Conservation (phyloP, 2,113 vertebrate genomes). For the Anarhynchus alexandrinus region DNA sequence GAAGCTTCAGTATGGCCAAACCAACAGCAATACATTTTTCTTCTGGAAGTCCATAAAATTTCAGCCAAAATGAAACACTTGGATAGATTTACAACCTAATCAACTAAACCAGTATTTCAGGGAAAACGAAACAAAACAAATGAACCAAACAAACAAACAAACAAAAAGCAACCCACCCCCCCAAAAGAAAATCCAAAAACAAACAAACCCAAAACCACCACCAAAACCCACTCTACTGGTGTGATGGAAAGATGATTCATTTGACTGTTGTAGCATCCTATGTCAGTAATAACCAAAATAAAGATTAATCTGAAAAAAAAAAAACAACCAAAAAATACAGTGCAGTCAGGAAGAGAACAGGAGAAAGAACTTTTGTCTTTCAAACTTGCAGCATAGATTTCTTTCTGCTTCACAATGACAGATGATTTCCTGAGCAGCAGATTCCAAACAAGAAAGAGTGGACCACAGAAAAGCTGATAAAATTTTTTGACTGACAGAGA, state of each 20-base stretch:
- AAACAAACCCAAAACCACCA: background rate
- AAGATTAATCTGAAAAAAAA: background rate
- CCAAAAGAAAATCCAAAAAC: background rate
- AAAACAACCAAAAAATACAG: background rate
- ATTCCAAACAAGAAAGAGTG: background rate
- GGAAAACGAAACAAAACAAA: background rate
- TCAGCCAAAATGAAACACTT: background rate
- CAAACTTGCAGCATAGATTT: background rate
- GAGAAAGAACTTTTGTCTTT: background rate
- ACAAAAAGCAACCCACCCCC: background rate
- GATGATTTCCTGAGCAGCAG: background rate
- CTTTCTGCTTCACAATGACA: background rate
- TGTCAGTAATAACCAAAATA: background rate
- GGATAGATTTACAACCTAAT: background rate
- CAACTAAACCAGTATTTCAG: background rate
- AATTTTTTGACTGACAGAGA: background rate
- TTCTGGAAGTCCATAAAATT: background rate
- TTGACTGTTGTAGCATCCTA: background rate
- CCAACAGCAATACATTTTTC: background rate
- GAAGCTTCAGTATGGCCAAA: background rate
- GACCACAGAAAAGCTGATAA: background rate
- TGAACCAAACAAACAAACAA: background rate
- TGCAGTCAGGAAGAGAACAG: background rate
- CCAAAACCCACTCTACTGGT: accelerated
- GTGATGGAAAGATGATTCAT: background rate